Percentiles rank a stretch among this genome's conserved stretches.
These are phyloP conservation scores for Goniozus legneri DNA, from an alignment of 1,140 invertebrate genomes.

Conservation along the genomic window DNA sequence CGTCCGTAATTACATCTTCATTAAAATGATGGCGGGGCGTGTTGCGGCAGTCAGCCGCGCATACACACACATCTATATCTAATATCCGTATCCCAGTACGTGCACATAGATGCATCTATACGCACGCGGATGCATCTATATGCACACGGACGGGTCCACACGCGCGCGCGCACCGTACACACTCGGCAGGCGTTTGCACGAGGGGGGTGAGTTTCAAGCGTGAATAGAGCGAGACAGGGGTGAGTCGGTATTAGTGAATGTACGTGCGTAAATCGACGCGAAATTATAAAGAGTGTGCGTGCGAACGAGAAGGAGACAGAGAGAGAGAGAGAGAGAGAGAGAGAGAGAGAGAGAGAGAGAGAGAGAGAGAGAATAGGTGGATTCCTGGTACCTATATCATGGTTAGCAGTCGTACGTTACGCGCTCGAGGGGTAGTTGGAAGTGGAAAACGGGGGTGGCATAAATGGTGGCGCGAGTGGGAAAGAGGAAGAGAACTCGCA, in stretches of 20 bases:
- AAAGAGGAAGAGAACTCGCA: conserved; percentile 16
- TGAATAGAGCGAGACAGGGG: too few relatives aligned
- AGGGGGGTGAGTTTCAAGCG: too few relatives aligned
- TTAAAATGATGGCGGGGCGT: conserved; percentile 44
- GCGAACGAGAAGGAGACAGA: too few relatives aligned
- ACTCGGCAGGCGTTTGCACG: too few relatives aligned
- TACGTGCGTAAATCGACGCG: too few relatives aligned
- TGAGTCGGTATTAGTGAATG: too few relatives aligned
- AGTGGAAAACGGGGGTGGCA: conserved; percentile 10
- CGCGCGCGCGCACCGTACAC: conserved; percentile 6
- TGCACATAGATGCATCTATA: neutral
- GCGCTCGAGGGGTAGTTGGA: conserved; percentile 9
- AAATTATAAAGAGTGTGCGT: too few relatives aligned
- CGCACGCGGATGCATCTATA: conserved; percentile 6
- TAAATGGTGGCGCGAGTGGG: conserved; percentile 31
- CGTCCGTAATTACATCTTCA: conserved; percentile 52
- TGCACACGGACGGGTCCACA: conserved; percentile 7
- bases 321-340: too few relatives aligned
- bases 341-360: too few relatives aligned
- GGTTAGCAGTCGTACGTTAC: conserved; percentile 42
- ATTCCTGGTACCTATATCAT: conserved; percentile 42
- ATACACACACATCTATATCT: too few relatives aligned
- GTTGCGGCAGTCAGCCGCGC: conserved; percentile 18
- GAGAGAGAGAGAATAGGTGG: conserved; percentile 12
- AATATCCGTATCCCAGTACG: too few relatives aligned